phyloP scores from a whole-genome alignment of 2,888 invertebrate species.

The Lamproptera curius region DNA sequence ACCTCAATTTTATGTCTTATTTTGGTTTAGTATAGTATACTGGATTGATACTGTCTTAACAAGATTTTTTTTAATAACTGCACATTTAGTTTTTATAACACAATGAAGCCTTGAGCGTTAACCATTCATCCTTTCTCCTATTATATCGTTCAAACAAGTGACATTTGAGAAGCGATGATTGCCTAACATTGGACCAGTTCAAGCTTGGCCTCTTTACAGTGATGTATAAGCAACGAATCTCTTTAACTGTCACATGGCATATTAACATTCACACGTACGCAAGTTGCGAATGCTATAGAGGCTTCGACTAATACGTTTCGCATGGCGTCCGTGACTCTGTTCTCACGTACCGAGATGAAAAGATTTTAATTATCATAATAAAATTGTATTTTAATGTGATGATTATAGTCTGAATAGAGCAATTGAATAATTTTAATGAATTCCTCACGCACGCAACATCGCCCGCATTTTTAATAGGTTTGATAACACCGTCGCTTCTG shows the following conservation, averaged over 20 bases:
- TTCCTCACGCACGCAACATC: too few relatives aligned
- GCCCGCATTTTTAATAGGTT: too few relatives aligned
- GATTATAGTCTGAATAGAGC: too few relatives aligned
- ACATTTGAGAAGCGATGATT: constrained; percentile 15
- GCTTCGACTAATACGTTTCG: constrained; percentile 7
- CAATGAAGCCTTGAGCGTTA: too few relatives aligned
- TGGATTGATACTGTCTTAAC: too few relatives aligned
- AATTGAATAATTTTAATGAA: too few relatives aligned
- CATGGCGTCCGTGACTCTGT: not conserved
- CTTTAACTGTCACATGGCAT: constrained; percentile 9
- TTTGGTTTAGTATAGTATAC: too few relatives aligned
- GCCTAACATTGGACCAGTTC: constrained; percentile 18
- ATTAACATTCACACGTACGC: constrained; percentile 7
- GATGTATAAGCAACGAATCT: constrained; percentile 14
- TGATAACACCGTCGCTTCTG: too few relatives aligned
- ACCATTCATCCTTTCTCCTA: constrained; percentile 9
- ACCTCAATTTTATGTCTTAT: too few relatives aligned
- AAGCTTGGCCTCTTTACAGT: constrained; percentile 16
- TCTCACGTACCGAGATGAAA: not conserved
- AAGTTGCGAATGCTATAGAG: constrained; percentile 2
- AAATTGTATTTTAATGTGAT: too few relatives aligned
- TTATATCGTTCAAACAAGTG: constrained; percentile 11
- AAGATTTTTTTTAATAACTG: not conserved
- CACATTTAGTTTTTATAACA: too few relatives aligned
- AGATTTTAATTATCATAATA: too few relatives aligned